A percentile compares a stretch with the other conserved stretches of the same genome.
These are phyloP conservation scores for Epicampocera succincta DNA, from an alignment of 2,888 invertebrate species.

Conservation along the genomic window DNA sequence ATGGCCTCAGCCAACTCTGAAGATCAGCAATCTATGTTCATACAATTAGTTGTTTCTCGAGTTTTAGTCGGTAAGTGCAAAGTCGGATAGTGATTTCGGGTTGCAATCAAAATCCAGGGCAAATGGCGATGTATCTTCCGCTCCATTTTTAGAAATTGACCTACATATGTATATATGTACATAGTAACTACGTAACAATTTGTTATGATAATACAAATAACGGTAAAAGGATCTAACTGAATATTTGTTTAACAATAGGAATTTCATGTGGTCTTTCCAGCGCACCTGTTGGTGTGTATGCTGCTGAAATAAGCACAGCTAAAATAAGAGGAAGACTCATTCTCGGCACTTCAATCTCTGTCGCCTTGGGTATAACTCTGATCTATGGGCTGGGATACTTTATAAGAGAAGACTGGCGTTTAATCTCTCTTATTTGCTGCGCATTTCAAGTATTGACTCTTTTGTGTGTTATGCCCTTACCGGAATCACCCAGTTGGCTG, in stretches of 20 bases:
- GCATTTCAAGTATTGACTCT: constrained; percentile 77
- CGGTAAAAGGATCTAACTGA: background rate
- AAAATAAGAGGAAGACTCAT: constrained; percentile 85
- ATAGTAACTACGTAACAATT: too few species aligned
- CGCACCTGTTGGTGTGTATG: constrained; percentile 80
- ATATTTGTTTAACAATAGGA: constrained; percentile 70
- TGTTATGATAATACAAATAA: background rate
- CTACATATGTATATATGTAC: too few species aligned
- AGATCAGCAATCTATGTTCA: constrained; percentile 73
- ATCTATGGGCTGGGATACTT: constrained; percentile 85
- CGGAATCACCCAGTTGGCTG: constrained; percentile 88
- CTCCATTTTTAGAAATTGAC: too few species aligned
- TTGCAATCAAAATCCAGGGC: too few species aligned
- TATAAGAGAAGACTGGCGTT: constrained; percentile 79
- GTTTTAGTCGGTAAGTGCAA: constrained; percentile 77
- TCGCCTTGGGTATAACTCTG: constrained; percentile 85
- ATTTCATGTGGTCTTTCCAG: constrained; percentile 79
- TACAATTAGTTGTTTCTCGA: constrained; percentile 79
- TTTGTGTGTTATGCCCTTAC: constrained; percentile 83
- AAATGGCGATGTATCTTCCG: too few species aligned
- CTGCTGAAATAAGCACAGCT: constrained; percentile 82
- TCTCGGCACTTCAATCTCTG: constrained; percentile 85
- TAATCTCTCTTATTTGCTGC: constrained; percentile 78
- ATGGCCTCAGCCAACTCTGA: constrained; percentile 77
- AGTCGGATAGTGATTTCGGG: background rate